Base-by-base conservation (phyloP, 2,888 invertebrate species). In the Machimus rusticus region DNA sequence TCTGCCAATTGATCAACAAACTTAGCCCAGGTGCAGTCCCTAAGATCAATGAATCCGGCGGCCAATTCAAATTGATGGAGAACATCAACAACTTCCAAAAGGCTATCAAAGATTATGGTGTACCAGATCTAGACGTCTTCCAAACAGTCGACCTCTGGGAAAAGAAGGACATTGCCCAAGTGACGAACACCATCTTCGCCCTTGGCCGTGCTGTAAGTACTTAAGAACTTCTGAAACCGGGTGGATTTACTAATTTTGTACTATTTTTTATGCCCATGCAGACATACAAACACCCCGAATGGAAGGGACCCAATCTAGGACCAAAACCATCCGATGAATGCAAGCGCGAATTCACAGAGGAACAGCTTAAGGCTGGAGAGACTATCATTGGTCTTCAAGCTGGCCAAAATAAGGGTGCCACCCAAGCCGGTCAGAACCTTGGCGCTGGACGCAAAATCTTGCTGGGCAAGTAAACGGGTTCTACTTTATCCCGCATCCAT, bases 31-130 rank as follows among this genome's bases (percentile, higher is more conserved):
- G 98, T 90, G 94, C 97, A 89, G 94, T 99, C 89, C 92, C 95
- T 91, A 99, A 99, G 93, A 96, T 99, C 94, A 99, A 99, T 95
- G 95, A 96, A 90, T 95, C 96, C 79, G 98, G 99, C 90, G 98
- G 99, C 92, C 98, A 99, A 92, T 99, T 99, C 96, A 99, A 99
- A 93, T 96, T 99, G 96, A 99, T 99, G 99, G 99, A 99, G 93
- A 99, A 99, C 95, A 98, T 99, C 93, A 98, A 97, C 94, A 92
- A 92, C 94, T 98, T 99, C 95, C 96, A 98, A 93, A 95, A 95
- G 87, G 98, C 97, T 14, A 94, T 97, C 90, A 96, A 96, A 92
- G 95, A 94, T 0, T 97, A 98, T 92, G 99, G 99, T 89, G 98
- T 99, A 19, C 93, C 95, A 85, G 98, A 98, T 92, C 95, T 96